These are phyloP conservation scores for Nasonia vitripennis DNA, from an alignment of 1,140 invertebrate species.

Conservation along the genomic window DNA sequence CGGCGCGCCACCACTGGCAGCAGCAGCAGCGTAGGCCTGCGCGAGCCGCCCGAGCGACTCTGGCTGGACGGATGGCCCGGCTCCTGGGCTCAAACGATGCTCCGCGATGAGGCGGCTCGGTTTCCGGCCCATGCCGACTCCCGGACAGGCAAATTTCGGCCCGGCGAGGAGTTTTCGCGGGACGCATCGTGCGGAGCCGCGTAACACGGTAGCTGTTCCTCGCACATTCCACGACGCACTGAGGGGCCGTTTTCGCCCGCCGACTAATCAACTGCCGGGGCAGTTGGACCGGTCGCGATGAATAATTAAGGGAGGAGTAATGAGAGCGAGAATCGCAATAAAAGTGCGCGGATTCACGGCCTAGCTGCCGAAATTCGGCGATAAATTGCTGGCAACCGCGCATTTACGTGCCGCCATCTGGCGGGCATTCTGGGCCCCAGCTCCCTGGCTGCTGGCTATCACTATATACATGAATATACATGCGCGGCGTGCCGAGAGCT, in stretches of 20 bases:
- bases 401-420: constrained; percentile 58
- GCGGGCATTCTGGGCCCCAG: background rate
- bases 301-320: constrained; percentile 61
- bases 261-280: constrained; percentile 62
- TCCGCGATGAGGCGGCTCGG: background rate
- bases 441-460: background rate
- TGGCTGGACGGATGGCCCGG: background rate
- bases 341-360: constrained; percentile 59
- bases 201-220: constrained; percentile 74
- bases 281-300: constrained; percentile 34
- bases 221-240: constrained; percentile 74
- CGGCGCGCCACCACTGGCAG: constrained; percentile 32
- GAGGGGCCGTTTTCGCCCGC: constrained; percentile 56
- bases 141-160: background rate
- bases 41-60: background rate
- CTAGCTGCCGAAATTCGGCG: constrained; percentile 64
- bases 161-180: constrained; percentile 56
- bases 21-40: constrained; percentile 25
- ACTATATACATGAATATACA: background rate
- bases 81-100: background rate
- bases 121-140: background rate
- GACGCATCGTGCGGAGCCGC: constrained; percentile 73
- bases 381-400: constrained; percentile 70
- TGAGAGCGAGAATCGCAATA: constrained; percentile 58
- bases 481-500: background rate